These are phyloP conservation scores for Arge pagana DNA, from an alignment of 2,888 invertebrate genomes.

Conservation along the genomic window DNA sequence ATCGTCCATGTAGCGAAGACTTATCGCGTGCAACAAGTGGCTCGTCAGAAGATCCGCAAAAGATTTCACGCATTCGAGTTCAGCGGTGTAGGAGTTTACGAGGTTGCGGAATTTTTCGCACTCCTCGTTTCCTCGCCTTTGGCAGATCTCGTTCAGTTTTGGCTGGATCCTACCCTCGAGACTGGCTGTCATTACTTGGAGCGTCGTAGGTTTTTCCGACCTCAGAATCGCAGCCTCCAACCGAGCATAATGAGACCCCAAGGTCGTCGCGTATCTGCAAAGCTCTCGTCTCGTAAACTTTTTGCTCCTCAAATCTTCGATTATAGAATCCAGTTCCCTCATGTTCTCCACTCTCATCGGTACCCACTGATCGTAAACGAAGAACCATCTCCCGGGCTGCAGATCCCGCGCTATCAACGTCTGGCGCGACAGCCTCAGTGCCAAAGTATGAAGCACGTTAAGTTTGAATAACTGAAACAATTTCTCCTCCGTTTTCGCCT, in stretches of 20 bases:
- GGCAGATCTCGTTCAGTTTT: not conserved
- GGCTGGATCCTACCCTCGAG: not conserved
- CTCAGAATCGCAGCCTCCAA: not conserved
- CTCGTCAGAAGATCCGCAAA: conserved; percentile 5
- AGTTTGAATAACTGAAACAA: not conserved
- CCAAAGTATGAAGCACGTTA: not conserved
- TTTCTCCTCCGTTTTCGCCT: not conserved
- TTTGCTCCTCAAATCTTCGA: not conserved
- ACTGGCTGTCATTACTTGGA: not conserved
- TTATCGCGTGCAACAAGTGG: conserved; percentile 11
- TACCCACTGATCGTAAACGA: not conserved
- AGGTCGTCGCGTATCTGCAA: not conserved
- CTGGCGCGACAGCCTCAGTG: not conserved
- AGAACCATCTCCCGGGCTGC: conserved; percentile 8
- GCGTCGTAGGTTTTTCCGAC: not conserved
- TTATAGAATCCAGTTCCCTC: not conserved
- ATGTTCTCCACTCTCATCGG: conserved; percentile 4
- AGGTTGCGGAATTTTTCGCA: not conserved
- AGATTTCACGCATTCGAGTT: not conserved
- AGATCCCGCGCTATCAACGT: not conserved
- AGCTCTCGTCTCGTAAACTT: conserved; percentile 2
- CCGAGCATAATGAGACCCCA: not conserved
- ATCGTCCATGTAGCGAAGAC: not conserved
- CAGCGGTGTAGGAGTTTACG: not conserved
- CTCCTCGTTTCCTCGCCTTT: not conserved